Conservation (phyloP, 2,888 invertebrate species). For the Encarsia formosa region DNA sequence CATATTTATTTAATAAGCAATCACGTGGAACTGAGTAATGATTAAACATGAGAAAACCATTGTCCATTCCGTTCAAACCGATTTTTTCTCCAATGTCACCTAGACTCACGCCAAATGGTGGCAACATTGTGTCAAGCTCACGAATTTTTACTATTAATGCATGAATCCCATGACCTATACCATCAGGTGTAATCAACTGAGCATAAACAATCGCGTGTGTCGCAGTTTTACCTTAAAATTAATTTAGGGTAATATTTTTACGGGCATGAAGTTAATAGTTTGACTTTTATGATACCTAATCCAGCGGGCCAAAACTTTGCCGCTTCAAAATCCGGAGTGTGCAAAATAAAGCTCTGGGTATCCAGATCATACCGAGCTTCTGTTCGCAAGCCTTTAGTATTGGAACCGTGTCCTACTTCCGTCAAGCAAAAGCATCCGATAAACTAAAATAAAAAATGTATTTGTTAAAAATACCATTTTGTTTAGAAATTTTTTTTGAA, state of each 20-base stretch:
- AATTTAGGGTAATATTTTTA: neutral
- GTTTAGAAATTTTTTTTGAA: too few species aligned
- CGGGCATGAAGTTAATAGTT: neutral
- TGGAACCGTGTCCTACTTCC: constrained; percentile 92
- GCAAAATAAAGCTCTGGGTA: constrained; percentile 76
- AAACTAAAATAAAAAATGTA: constrained; percentile 51
- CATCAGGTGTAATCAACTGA: constrained; percentile 76
- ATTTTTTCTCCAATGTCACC: constrained; percentile 93
- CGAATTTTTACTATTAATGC: constrained; percentile 84
- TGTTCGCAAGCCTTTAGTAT: constrained; percentile 86
- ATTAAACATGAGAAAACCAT: constrained; percentile 79
- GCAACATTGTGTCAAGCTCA: constrained; percentile 66
- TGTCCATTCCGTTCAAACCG: constrained; percentile 88
- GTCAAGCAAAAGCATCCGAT: constrained; percentile 85
- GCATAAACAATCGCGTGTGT: constrained; percentile 88
- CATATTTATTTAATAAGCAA: constrained; percentile 76
- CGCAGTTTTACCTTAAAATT: constrained; percentile 64
- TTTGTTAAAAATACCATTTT: neutral
- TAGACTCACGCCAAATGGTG: constrained; percentile 75
- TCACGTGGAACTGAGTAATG: constrained; percentile 77
- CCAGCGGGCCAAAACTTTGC: constrained; percentile 97
- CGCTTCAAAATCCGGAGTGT: constrained; percentile 91
- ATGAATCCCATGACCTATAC: constrained; percentile 77
- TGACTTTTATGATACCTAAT: constrained; percentile 59
- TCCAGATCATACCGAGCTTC: constrained; percentile 80